Evolutionary conservation across 2,888 invertebrate genomes (phyloP), one percentile per base, ranked within the genome.

Genomic region (Rhamnusium bicolor): DNA sequence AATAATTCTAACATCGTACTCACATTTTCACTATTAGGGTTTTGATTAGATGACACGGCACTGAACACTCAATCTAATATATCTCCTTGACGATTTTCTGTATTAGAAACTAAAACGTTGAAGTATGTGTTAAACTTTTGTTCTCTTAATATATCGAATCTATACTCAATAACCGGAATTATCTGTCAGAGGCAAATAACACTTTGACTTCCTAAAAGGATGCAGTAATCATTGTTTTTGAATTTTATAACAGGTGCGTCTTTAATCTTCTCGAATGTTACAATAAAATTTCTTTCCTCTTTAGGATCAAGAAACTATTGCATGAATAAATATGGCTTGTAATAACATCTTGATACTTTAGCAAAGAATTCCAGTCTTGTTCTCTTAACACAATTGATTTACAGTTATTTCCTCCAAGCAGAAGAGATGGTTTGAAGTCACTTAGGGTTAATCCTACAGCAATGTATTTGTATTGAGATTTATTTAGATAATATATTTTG

Each of bases 1-100:
- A 56, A 24, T 56, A 56, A 16, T 56, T 56, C 29, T 16, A 56
- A 27, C 29, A 56, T 56, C 27, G 27, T 56, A 56, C 56, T 56
- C 12, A 56, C 56, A 56, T 56, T 56, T 27, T 27, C 56, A 56
- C 56, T 56, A 14, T 56, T 27, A 6, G 24, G n/a, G 27, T 56
- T 56, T 27, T 56, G 56, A 14, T 56, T 56, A 5, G 27, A 24
- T 54, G 56, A 56, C 8, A 56, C 27, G 2, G 8, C 27, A 27
- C 8, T 27, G 56, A 24, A 27, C 27, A 56, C 56, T 8, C 5
- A 14, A 56, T 56, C 27, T 56, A 56, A n/a, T n/a, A n/a, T n/a
- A 24, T 56, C 14, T 56, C 12, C 56, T 27, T 21, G 56, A 5
- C n/a, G 16, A 24, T 18, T 56, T 56, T 8, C 27, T 14, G 27